Percentiles rank a stretch among this genome's conserved stretches.
phyloP scores from a whole-genome alignment of 2,888 invertebrate species.

The Dryobota labecula region DNA sequence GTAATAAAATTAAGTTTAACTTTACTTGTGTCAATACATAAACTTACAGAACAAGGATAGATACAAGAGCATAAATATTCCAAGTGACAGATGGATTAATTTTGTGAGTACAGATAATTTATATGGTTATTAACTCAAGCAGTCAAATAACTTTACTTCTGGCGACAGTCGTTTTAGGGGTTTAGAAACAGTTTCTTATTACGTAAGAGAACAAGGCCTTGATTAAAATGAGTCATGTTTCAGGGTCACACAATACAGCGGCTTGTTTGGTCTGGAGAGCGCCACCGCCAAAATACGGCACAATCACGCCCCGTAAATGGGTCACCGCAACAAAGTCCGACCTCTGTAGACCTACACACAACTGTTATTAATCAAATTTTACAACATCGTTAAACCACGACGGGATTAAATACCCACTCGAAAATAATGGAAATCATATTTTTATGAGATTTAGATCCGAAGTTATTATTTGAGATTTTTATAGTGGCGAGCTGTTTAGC shows the following conservation, averaged over 20 bases:
- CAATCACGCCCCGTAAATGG: slow-evolving; percentile 79
- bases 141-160: slow-evolving; percentile 43
- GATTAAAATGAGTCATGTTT: slow-evolving; percentile 75
- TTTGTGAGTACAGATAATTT: slow-evolving; percentile 46
- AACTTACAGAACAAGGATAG: slow-evolving; percentile 23
- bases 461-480: slow-evolving; percentile 85
- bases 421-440: slow-evolving; percentile 87
- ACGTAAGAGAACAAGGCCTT: slow-evolving; percentile 62
- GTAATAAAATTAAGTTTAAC: slow-evolving; percentile 24
- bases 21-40: slow-evolving; percentile 43
- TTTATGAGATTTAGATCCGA: slow-evolving; percentile 89
- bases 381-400: slow-evolving; percentile 87
- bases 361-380: slow-evolving; percentile 89
- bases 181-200: slow-evolving; percentile 34
- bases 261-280: slow-evolving; percentile 84
- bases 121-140: slow-evolving; percentile 44
- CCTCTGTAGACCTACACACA: slow-evolving; percentile 78
- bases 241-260: slow-evolving; percentile 65
- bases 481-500: slow-evolving; percentile 81
- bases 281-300: slow-evolving; percentile 82
- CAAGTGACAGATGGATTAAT: slow-evolving; percentile 48
- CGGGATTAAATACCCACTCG: slow-evolving; percentile 86
- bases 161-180: slow-evolving; percentile 19
- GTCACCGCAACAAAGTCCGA: slow-evolving; percentile 87
- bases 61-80: slow-evolving; percentile 37